Percentiles rank a stretch among this genome's conserved stretches.
phyloP scores from a whole-genome alignment of 2,888 invertebrate genomes.

The Troides aeacus region DNA sequence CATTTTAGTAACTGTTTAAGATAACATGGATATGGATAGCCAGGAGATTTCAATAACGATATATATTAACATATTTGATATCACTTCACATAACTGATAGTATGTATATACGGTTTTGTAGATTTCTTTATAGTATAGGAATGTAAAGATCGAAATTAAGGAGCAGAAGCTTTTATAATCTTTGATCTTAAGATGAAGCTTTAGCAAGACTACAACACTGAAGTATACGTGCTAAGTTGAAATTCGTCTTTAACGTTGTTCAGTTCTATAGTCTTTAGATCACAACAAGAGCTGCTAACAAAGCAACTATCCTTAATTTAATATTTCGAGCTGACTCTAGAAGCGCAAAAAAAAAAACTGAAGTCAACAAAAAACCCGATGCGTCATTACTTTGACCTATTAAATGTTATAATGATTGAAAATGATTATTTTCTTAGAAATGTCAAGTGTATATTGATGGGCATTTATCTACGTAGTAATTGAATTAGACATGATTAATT shows the following conservation, averaged over 20 bases:
- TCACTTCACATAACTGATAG: too few species aligned
- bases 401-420: constrained; percentile 40
- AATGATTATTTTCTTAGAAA: constrained; percentile 16
- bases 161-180: neutral
- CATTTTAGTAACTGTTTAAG: too few species aligned
- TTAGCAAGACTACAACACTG: neutral
- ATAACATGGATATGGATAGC: too few species aligned
- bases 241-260: neutral
- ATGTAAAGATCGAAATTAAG: neutral
- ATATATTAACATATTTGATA: too few species aligned
- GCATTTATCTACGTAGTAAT: constrained; percentile 9
- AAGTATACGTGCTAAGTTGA: neutral
- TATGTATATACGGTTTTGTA: too few species aligned
- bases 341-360: constrained; percentile 21
- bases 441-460: constrained; percentile 12
- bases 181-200: too few species aligned
- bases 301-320: neutral
- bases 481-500: constrained; percentile 12
- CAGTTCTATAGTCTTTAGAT: neutral
- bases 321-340: constrained; percentile 4
- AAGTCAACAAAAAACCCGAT: constrained; percentile 31
- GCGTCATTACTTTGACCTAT: constrained; percentile 65
- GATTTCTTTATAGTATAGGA: neutral
- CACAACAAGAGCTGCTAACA: neutral
- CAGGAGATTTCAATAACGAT: too few species aligned